Base-by-base conservation (phyloP, 2,888 invertebrate species). In the Microplitis manilae region DNA sequence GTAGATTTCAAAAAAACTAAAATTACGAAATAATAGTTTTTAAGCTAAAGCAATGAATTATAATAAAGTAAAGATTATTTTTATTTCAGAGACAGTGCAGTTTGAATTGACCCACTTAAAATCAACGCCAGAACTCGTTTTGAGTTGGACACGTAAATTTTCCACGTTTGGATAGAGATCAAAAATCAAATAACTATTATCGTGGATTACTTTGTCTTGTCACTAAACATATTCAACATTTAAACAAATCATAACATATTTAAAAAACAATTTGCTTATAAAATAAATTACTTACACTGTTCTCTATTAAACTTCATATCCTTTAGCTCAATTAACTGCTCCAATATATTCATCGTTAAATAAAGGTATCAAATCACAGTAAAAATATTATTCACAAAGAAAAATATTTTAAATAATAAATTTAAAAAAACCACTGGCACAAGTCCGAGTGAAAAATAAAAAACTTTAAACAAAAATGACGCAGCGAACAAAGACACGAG, bases 201-300 rank as follows among this genome's bases (percentile, higher is more conserved):
- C 13, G 4, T 62, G 15, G 4, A 62, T 67, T 13, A 38, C 30
- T 9, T 7, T 17, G 62, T 20, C 62, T 62, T 62, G 15, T 17
- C 62, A 6, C 8, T 17, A 62, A 13, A n/a, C 7, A 17, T 62
- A 13, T 20, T 17, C 6, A 62, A 15, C 20, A 62, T 62, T 62
- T 17, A 17, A 17, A 62, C 62, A 62, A 62, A 30, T n/a, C 7
- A 6, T 65, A 38, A 40, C 39, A 59, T 13, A 70, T 38, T n/a
- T n/a, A 61, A 7, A 20, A 30, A 30, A 30, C 50, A 13, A 13
- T 39, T 13, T 7, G n/a, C 68, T 65, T n/a, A 69, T 75, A 77
- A 13, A 13, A 4, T 13, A 50, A 50, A 13, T 13, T 88, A 90
- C 90, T 90, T 87, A 90, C 90, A 84, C 86, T 90, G 89, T 82